Evolutionary conservation across 2,113 vertebrate genomes (phyloP).

Genomic region (Bufo bufo): DNA sequence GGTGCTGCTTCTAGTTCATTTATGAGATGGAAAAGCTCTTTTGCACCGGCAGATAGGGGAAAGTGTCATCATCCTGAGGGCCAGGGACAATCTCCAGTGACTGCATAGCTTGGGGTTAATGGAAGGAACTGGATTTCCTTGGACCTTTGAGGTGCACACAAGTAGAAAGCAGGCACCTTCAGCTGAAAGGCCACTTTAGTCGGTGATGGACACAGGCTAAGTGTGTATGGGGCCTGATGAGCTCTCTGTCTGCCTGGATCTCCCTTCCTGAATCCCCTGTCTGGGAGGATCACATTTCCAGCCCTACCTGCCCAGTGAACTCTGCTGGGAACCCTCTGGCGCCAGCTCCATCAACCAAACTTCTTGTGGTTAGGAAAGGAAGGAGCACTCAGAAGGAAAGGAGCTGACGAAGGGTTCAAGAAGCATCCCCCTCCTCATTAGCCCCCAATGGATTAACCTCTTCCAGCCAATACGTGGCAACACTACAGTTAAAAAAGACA

Average conservation of each 20-base stretch:
- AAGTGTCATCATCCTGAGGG: conserved; percentile 32
- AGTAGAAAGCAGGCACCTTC: conserved; percentile 52
- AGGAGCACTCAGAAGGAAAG: conserved; percentile 48
- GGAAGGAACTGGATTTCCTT: conserved; percentile 57
- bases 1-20: neutral
- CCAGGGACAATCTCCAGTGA: conserved; percentile 37
- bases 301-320: conserved; percentile 72
- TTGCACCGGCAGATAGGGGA: neutral
- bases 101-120: conserved; percentile 52
- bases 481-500: neutral
- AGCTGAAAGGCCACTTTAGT: conserved; percentile 57
- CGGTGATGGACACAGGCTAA: conserved; percentile 55
- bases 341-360: conserved; percentile 78
- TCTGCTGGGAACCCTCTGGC: conserved; percentile 75
- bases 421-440: conserved; percentile 25
- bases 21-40: neutral
- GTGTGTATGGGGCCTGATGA: conserved; percentile 45
- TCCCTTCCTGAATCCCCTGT: conserved; percentile 27
- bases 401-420: conserved; percentile 62
- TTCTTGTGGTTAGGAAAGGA: conserved; percentile 69
- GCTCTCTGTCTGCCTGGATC: neutral
- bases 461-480: neutral
- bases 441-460: conserved; percentile 38
- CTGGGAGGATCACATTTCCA: conserved; percentile 67
- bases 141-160: conserved; percentile 54